Evolutionary conservation across 2,888 invertebrate genomes (phyloP).

Genomic region (Ellobium chinense): DNA sequence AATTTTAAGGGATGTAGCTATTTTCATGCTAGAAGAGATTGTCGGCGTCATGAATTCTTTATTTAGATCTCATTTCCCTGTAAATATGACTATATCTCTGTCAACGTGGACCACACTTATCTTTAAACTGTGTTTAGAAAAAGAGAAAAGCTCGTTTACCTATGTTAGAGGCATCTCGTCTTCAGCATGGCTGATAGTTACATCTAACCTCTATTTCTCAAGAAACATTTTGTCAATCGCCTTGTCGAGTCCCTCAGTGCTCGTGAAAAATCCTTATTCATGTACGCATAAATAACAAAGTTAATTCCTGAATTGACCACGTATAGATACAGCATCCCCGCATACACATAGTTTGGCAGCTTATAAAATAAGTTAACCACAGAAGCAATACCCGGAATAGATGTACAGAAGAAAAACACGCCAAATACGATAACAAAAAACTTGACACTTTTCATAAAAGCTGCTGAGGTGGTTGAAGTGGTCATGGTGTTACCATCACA

Average conservation of each 20-base stretch:
- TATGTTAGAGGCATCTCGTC: background rate
- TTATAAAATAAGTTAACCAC: background rate
- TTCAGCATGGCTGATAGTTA: background rate
- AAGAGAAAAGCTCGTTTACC: background rate
- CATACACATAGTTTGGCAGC: background rate
- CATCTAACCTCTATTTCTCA: background rate
- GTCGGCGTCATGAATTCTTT: no score
- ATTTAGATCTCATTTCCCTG: no score
- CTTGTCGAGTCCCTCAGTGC: no score
- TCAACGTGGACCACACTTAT: no score
- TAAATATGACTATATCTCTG: no score
- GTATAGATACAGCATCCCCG: background rate
- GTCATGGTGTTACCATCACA: no score
- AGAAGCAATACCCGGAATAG: background rate
- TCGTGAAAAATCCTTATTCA: conserved; percentile 9
- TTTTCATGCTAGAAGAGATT: no score
- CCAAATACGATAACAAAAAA: background rate
- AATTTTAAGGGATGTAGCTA: no score
- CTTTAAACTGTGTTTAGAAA: no score
- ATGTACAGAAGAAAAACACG: background rate
- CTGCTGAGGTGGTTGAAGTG: background rate
- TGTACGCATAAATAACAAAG: background rate
- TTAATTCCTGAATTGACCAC: background rate
- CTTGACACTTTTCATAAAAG: background rate
- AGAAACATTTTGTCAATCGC: no score